Evolutionary conservation across 2,888 invertebrate species (phyloP), one percentile per base, ranked within the genome.

Genomic region (Agonopterix alstromeriana): DNA sequence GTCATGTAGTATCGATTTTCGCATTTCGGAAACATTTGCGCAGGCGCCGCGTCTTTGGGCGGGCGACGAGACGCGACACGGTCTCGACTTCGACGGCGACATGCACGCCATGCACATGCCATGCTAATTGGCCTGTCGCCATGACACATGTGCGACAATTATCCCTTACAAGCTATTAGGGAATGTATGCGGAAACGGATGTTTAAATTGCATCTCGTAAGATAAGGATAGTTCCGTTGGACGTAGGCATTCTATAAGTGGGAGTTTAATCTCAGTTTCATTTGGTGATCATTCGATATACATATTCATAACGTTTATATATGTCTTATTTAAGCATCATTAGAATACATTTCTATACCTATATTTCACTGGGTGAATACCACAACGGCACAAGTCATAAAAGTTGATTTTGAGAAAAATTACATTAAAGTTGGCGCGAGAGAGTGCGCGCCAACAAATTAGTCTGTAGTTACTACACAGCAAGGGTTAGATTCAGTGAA

Each of bases 111-210:
- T 70, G 74, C 87, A 42, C 42, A 67, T 65, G 73, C 74, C 75
- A 63, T 70, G 75, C 87, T 88, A 87, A 88, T 88, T 88, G 87
- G 85, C 77, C 83, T 84, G 88, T 87, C 88, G 88, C 87, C 86
- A 79, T 61, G 64, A 65, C 85, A 87, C 87, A 87, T 86, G 86
- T 88, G 86, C 76, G 58, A 82, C 86, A 86, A 88, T 86, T 86
- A 87, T 84, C 77, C 84, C 81, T 74, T 82, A 83, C 81, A 73
- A 78, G 74, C 84, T 86, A 87, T 87, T 86, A 86, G 78, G 67
- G 67, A 73, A 73, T 83, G 78, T 73, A 77, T 84, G 77, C 86
- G 87, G 87, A 88, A 88, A 83, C 87, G 88, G 87, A 88, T 87
- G 86, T 87, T 85, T 82, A 79, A 87, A 86, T 85, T 80, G 84